Evolutionary conservation across 2,888 invertebrate genomes (phyloP).

Genomic region (Xanthostigma xanthostigma): DNA sequence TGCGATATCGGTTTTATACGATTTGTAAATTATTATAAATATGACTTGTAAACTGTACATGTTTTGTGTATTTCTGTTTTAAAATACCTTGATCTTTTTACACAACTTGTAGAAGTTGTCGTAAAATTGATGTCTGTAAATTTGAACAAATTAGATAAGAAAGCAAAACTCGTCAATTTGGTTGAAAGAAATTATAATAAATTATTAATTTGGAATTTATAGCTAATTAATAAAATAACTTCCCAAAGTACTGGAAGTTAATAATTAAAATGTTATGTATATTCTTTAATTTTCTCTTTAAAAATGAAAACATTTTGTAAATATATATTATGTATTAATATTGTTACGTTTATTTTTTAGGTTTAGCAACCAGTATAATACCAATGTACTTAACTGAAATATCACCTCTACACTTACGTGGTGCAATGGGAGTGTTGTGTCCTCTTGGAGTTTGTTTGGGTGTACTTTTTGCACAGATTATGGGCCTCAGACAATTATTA

Average conservation of each 20-base stretch:
- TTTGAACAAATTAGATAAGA: neutral
- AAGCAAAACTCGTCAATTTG: neutral
- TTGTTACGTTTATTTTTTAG: conserved; percentile 25
- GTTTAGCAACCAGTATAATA: conserved; percentile 70
- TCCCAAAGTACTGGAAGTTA: too few relatives aligned
- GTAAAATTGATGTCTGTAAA: neutral
- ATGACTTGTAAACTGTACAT: too few relatives aligned
- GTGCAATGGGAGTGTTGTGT: conserved; percentile 71
- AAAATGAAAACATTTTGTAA: neutral
- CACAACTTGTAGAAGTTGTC: too few relatives aligned
- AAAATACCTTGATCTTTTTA: too few relatives aligned
- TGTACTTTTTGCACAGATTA: conserved; percentile 56
- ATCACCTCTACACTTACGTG: conserved; percentile 62
- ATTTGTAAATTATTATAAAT: too few relatives aligned
- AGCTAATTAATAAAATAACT: too few relatives aligned
- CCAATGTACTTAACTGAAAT: conserved; percentile 88
- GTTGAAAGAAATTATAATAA: too few relatives aligned
- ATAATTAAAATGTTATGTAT: neutral
- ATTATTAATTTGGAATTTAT: too few relatives aligned
- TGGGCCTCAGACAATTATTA: conserved; percentile 47
- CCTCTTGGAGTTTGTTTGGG: conserved; percentile 69
- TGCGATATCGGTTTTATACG: too few relatives aligned
- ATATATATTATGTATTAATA: neutral
- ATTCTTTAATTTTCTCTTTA: neutral
- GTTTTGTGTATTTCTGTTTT: too few relatives aligned